Evolutionary conservation across 2,888 invertebrate species (phyloP), one percentile per base, ranked within the genome.

Genomic region (Lasioglossum malachurum): DNA sequence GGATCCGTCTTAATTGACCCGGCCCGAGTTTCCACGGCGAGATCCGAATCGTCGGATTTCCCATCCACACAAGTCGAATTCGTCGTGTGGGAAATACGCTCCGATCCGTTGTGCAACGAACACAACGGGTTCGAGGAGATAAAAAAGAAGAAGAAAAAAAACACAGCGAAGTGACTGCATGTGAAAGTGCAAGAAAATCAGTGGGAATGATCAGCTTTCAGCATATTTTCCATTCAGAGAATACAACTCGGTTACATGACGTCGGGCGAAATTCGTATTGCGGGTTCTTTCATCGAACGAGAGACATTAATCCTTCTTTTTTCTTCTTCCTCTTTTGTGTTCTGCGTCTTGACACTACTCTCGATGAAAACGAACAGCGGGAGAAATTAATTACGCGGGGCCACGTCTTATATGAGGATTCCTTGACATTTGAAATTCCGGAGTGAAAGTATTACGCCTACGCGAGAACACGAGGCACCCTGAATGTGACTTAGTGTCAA

Each of bases 341-440:
- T 46, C 46, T 16, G 44, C 0, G 4, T 35, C 19, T 3, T 8
- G 67, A 38, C 16, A 2, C 14, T 31, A 16, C 31, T 19, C 2
- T n/a, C 16, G 16, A 46, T 57, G 8, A 53, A 69, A 75, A 80
- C 49, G 57, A 71, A 80, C 31, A 46, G 75, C 23, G 71, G 72
- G 5, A 27, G 16, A 31, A 46, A 71, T 74, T 82, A 57, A 77
- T 82, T 60, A 27, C 4, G 19, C 12, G 44, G 14, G 16, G 14
- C 4, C 1, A 35, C 35, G 38, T 27, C 46, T 27, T 23, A 49
- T 23, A 49, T 41, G 80, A 80, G 82, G 84, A 89, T 90, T 88
- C 91, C 90, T 88, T 89, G 92, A 92, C 92, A 91, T 91, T 92
- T 92, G 80, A 87, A 82, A 91, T 91, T 88, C 87, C 86, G 85